A percentile compares a stretch with the other conserved stretches of the same genome.
Evolutionary conservation across 2,113 vertebrate genomes (phyloP).

Genomic region (Blennius ocellaris): DNA sequence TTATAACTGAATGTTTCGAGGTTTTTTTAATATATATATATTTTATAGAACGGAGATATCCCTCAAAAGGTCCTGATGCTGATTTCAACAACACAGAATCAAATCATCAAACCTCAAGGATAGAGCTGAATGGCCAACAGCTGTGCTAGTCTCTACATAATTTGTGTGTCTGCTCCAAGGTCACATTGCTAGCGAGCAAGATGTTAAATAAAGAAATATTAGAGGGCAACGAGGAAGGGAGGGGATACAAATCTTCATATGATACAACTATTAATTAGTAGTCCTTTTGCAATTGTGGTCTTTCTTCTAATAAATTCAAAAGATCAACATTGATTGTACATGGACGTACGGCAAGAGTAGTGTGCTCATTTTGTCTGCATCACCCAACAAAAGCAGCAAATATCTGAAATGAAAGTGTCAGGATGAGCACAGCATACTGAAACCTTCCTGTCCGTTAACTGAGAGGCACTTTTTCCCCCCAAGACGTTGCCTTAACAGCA

Average conservation of each 20-base stretch:
- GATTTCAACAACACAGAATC: constrained; percentile 45
- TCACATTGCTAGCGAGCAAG: constrained; percentile 50
- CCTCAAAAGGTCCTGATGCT: constrained; percentile 9
- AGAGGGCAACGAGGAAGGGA: background rate
- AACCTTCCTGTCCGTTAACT: constrained; percentile 2
- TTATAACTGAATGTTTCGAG: background rate
- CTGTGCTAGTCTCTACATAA: constrained; percentile 57
- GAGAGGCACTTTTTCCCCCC: constrained; percentile 24
- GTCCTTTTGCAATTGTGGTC: background rate
- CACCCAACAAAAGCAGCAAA: no score
- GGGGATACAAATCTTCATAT: background rate
- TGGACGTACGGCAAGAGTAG: no score
- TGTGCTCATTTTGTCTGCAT: no score
- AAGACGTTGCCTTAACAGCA: background rate
- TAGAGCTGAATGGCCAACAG: constrained; percentile 61
- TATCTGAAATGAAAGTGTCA: no score
- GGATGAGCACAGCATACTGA: no score
- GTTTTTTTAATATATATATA: background rate
- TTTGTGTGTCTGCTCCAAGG: constrained; percentile 66
- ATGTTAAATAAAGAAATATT: constrained; percentile 46
- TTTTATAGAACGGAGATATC: no score
- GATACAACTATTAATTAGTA: background rate
- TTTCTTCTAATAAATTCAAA: no score
- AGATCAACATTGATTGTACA: no score
- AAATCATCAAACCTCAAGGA: constrained; percentile 65